phyloP scores from a whole-genome alignment of 2,888 invertebrate species.

The Ephialtes manifestator region DNA sequence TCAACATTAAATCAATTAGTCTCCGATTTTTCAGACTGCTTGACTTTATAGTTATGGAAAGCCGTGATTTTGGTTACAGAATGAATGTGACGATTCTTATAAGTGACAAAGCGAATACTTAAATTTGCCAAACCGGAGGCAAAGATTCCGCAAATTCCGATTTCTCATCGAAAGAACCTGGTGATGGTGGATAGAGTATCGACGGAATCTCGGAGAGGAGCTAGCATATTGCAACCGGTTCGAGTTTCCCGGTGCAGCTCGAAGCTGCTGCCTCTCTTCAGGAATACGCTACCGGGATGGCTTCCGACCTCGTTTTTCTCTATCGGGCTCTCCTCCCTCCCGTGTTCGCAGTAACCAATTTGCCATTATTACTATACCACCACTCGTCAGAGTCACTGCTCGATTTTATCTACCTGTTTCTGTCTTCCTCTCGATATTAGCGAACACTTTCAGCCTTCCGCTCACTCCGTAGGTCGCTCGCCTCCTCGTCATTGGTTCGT shows the following conservation, averaged over 20 bases:
- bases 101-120: slow-evolving; percentile 19
- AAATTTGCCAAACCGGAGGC: slow-evolving; percentile 39
- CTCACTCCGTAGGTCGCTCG: slow-evolving; percentile 40
- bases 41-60: neutral
- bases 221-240: slow-evolving; percentile 58
- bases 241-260: slow-evolving; percentile 47
- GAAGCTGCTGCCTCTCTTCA: slow-evolving; percentile 41
- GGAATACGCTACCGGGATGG: slow-evolving; percentile 43
- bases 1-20: too few relatives aligned
- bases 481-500: slow-evolving; percentile 65
- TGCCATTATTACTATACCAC: slow-evolving; percentile 69
- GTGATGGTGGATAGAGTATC: neutral
- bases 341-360: slow-evolving; percentile 64
- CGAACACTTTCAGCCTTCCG: slow-evolving; percentile 56
- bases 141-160: slow-evolving; percentile 44
- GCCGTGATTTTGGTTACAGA: neutral
- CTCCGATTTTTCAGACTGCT: neutral
- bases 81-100: slow-evolving; percentile 29
- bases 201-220: slow-evolving; percentile 25
- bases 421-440: slow-evolving; percentile 62
- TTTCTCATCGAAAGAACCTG: slow-evolving; percentile 24
- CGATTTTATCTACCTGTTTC: slow-evolving; percentile 63
- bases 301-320: slow-evolving; percentile 41
- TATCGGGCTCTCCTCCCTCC: slow-evolving; percentile 27
- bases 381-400: slow-evolving; percentile 67